Base-by-base conservation (phyloP, 1,140 invertebrate genomes). In the Hypothenemus hampei region DNA sequence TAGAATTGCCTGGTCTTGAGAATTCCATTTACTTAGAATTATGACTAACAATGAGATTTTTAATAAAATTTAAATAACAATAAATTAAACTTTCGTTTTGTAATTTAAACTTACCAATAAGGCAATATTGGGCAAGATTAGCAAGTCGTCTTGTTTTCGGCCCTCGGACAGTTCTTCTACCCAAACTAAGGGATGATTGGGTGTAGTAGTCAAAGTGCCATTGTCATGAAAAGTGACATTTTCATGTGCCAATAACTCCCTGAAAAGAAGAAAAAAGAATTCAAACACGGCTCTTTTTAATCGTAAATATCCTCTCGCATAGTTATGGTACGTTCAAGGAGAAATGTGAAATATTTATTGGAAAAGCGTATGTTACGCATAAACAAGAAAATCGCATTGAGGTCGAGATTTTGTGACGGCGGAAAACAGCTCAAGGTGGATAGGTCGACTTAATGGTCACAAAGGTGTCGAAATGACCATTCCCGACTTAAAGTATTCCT, bases 81-180 rank as follows among this genome's bases (percentile, higher is more conserved):
- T 29, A 29, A 29, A 29, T 29, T 7, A 29, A 29, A 29, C n/a
- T 29, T 18, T 39, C 6, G 6, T 29, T 29, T 29, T 29, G 35
- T 37, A 16, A 8, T 10, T 5, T 15, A 35, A 44, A 81, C 84
- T 86, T 72, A 95, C 91, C 79, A 94, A 68, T 63, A 95, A 76
- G 5, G 92, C 90, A 54, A 95, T 91, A 66, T 97, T 93, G 0
- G 92, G 84, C 57, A 94, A 77, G 5, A 82, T 78, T 5, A 94
- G 72, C 0, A 84, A 69, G 65, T 96, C 91, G 43, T 83, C 78
- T 64, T 93, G 85, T 39, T 78, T 78, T 23, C 79, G 71, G 0
- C 84, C 85, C 23, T 77, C 78, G 11, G 85, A 89, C 36, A 85
- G 62, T 56, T 88, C 80, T 4, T 82, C 81, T 6, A 85, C 75